Evolutionary conservation across 1,140 invertebrate genomes (phyloP).

Genomic region (Anoplophora glabripennis): DNA sequence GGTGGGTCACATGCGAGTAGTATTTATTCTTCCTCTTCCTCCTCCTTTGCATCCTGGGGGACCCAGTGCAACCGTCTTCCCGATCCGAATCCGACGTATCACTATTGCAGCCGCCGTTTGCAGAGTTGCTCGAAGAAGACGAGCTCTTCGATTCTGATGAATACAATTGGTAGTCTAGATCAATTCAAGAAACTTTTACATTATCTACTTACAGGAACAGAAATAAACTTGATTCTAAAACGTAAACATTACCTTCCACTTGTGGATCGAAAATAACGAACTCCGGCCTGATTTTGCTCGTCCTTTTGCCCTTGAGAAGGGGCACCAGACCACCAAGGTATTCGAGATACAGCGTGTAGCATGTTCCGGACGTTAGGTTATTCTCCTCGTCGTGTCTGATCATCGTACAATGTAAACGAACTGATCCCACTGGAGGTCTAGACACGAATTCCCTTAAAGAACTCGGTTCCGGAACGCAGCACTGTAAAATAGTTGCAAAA

Average conservation of each 20-base stretch:
- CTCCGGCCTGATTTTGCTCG: slow-evolving; percentile 94
- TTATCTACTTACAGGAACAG: not conserved
- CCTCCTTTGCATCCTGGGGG: slow-evolving; percentile 65
- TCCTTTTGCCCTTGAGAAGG: slow-evolving; percentile 90
- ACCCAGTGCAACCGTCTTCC: slow-evolving; percentile 67
- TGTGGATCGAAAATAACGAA: slow-evolving; percentile 98
- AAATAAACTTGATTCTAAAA: too few species aligned
- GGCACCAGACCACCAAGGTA: slow-evolving; percentile 95
- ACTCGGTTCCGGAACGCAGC: slow-evolving; percentile 86
- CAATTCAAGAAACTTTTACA: not conserved
- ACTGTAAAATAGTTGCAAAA: slow-evolving; percentile 62
- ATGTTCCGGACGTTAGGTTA: slow-evolving; percentile 64
- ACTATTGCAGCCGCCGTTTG: slow-evolving; percentile 49
- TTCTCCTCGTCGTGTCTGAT: slow-evolving; percentile 85
- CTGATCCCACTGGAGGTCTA: slow-evolving; percentile 78
- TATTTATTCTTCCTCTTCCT: slow-evolving; percentile 55
- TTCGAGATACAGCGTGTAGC: slow-evolving; percentile 94
- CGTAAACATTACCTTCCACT: slow-evolving; percentile 51
- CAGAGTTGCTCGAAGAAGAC: slow-evolving; percentile 51
- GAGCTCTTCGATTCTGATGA: slow-evolving; percentile 53
- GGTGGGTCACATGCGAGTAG: slow-evolving; percentile 24
- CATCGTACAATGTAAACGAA: slow-evolving; percentile 93
- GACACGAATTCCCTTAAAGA: slow-evolving; percentile 91
- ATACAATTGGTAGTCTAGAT: slow-evolving; percentile 25
- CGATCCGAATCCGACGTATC: slow-evolving; percentile 80